Evolutionary conservation across 2,113 vertebrate genomes (phyloP), one percentile per base, ranked within the genome.

Genomic region (Embiotoca jacksoni): DNA sequence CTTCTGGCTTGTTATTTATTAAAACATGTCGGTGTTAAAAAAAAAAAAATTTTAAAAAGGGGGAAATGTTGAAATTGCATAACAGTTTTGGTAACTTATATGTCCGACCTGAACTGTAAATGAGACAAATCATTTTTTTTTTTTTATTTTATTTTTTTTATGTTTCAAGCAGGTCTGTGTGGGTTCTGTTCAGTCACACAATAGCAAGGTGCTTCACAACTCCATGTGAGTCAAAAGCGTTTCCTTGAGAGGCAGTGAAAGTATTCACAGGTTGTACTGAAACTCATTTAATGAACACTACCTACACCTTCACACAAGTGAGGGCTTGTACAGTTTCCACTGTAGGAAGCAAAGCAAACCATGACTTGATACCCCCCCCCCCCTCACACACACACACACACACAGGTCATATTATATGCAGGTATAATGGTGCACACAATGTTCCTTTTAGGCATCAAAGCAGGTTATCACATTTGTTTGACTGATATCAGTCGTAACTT

Each of bases 261-360:
- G 73, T 61, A 47, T 61, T 83, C 52, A 46, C 10, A 23, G 9
- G 2, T 54, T 82, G 3, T 32, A 81, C 59, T 75, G 81, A 86
- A 89, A 86, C 75, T 72, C 47, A 2, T 61, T 54, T 75, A 2
- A 46, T 81, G 52, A 76, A 67, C 32, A 35, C 15, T 15, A 7
- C 14, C 41, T 78, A 33, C 68, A 56, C 37, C 44, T 41, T n/a
- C 1, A 2, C 47, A 61, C 89, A 85, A 54, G 89, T 72, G 64
- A 67, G 68, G 60, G 46, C 89, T 70, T 90, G 88, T 32, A 70
- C 11, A 78, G 79, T 80, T 89, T 82, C 73, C 68, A 4, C 76
- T 47, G 55, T 0, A 75, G 59, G 31, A 72, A 60, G 61, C 57
- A 72, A 47, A 58, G 55, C 54, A 60, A 68, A 69, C 16, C 0